Conservation (phyloP, 1,140 invertebrate genomes). For the Paramacrobiotus metropolitanus region DNA sequence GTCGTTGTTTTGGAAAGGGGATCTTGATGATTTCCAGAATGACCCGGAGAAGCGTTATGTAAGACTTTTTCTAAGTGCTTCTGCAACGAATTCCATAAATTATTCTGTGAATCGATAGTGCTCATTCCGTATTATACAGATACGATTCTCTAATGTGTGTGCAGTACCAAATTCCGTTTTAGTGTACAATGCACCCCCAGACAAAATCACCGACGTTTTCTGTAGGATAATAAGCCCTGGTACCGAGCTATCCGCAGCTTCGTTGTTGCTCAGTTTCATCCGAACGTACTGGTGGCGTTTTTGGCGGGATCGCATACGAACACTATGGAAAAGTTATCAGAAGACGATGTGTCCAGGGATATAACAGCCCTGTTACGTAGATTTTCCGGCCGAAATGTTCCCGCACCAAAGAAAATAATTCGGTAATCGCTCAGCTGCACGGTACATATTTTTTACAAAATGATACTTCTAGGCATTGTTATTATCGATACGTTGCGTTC, state of each 20-base stretch:
- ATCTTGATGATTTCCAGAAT: constrained; percentile 27
- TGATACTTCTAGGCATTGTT: background rate
- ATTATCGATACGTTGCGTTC: too few species aligned
- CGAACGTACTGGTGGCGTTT: constrained; percentile 44
- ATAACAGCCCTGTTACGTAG: constrained; percentile 28
- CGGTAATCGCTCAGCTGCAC: background rate
- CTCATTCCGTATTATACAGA: background rate
- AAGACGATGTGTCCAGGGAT: constrained; percentile 41
- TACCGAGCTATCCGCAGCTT: constrained; percentile 37
- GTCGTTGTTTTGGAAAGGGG: constrained; percentile 33
- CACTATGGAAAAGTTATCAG: constrained; percentile 47
- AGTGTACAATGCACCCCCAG: background rate
- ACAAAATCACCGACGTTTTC: constrained; percentile 1
- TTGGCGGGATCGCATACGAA: constrained; percentile 48
- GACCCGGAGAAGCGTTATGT: constrained; percentile 16
- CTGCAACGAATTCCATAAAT: background rate
- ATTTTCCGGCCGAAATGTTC: constrained; percentile 10
- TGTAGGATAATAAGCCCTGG: constrained; percentile 28
- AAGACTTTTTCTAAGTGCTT: background rate
- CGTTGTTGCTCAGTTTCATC: constrained; percentile 35
- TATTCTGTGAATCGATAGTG: background rate
- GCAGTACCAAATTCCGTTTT: background rate
- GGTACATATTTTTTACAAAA: too few species aligned
- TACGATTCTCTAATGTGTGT: background rate
- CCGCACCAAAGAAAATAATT: background rate